Evolutionary conservation across 2,888 invertebrate genomes (phyloP), one percentile per base, ranked within the genome.

Genomic region (Apocheima hispidaria): DNA sequence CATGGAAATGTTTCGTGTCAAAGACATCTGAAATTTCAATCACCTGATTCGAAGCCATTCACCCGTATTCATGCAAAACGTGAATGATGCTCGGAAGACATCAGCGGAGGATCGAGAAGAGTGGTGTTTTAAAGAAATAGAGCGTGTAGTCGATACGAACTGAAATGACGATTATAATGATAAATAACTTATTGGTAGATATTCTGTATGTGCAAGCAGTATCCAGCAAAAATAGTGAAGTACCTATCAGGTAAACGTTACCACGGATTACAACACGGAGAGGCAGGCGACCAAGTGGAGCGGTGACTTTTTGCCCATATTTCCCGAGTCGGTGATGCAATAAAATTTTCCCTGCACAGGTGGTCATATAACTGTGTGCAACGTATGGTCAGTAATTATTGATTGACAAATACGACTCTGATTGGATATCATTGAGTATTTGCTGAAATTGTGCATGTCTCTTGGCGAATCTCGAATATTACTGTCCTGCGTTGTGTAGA

Each of bases 251-350:
- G 53, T 50, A 54, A n/a, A 30, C 53, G 49, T 63, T 63, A 51
- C 54, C 43, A n/a, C n/a, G n/a, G n/a, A n/a, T n/a, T n/a, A n/a
- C 63, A 58, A 63, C 63, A n/a, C 43, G 30, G 38, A 35, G 23
- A 16, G 30, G 28, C 14, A 7, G 52, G n/a, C 23, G 38, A 23
- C 12, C 43, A 35, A 50, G 30, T n/a, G 35, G 16, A 9, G n/a
- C 28, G 36, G 30, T 46, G 16, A 62, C 49, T 68, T 69, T 69
- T 69, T 68, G 65, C 48, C 53, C 43, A 60, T 62, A 63, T 59
- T 68, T 68, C 64, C 61, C 63, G 54, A 63, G 14, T 40, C 21
- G 52, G 30, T 61, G 61, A 52, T 57, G 61, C 52, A 62, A 62
- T n/a, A n/a, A n/a, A n/a, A n/a, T 56, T 62, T 62, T 57, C 56